Base-by-base conservation (phyloP, 2,888 invertebrate genomes). In the Drosophila macrothrix region DNA sequence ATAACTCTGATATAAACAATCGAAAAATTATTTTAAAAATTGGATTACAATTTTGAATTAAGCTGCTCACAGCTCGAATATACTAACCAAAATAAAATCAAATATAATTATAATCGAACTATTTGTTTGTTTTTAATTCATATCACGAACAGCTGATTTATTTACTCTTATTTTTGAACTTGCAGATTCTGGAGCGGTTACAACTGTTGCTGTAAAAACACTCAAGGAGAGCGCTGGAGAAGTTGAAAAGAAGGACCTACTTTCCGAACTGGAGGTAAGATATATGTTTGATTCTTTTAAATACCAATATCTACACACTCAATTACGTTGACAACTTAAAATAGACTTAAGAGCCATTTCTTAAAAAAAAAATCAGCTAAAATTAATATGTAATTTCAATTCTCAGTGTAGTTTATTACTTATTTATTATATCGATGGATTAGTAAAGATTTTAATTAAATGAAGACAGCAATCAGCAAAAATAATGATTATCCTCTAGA, bases 181-280 rank as follows among this genome's bases (percentile, higher is more conserved):
- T 79, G 9, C 73, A 93, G 93, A 91, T 16, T 67, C 94, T 80
- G 96, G 96, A 90, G 96, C 96, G 3, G 95, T 96, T 50, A 95
- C 96, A 41, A 96, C 97, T 1, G 98, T 98, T 0, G 98, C 98
- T 19, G 98, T 98, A 46, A 98, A 98, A 94, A 98, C 98, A 0
- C 94, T 98, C n/a, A 98, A 98, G 94, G 98, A 98, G 92, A 97
- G 97, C 88, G 98, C 98, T 0, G 96, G 96, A 1, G 98, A 98
- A 91, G 95, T 97, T 65, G 98, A 98, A 92, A 96, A 96, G 80
- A 94, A 96, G 41, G 98, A 98, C 93, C 94, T 99, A n/a, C 93
- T 97, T 1, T 97, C 97, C 59, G 98, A 99, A 92, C 93, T 98
- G 37, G 95, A 96, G 85, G 93, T 93, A 84, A 86, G 90, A 75